phyloP scores from a whole-genome alignment of 2,113 vertebrate species.

The Corythoichthys haematopterus region DNA sequence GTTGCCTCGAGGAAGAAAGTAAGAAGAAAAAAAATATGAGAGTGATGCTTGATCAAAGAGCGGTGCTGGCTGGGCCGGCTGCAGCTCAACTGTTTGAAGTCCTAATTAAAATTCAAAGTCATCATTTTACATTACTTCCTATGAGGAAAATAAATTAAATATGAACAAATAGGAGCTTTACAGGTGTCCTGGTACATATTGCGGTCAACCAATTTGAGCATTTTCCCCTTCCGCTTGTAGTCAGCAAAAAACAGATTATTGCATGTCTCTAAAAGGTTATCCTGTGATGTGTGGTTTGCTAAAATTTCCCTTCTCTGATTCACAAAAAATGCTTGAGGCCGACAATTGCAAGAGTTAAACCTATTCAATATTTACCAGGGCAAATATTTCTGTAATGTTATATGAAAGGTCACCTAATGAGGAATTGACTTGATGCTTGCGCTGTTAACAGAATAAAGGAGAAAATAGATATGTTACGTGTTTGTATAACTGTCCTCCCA shows the following conservation, averaged over 20 bases:
- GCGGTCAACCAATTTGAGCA: neutral
- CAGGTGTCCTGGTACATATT: neutral
- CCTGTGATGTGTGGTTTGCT: no score
- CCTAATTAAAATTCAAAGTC: slow-evolving; percentile 68
- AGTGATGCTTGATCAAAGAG: slow-evolving; percentile 69
- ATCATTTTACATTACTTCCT: slow-evolving; percentile 2
- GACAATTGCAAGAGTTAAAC: neutral
- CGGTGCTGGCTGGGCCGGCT: slow-evolving; percentile 48
- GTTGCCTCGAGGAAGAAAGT: slow-evolving; percentile 55
- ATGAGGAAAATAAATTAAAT: neutral
- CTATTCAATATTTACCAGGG: neutral
- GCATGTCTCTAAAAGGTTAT: neutral
- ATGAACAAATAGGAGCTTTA: neutral
- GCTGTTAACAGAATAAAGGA: no score
- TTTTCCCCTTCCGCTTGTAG: neutral
- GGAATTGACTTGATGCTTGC: neutral
- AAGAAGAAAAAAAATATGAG: slow-evolving; percentile 33
- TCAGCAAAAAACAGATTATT: neutral
- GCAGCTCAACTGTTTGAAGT: slow-evolving; percentile 66
- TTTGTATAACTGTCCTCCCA: no score
- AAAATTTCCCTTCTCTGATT: no score
- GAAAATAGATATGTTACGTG: no score
- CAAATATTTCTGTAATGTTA: neutral
- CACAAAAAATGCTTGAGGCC: neutral
- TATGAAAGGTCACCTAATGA: neutral